Base-by-base conservation (phyloP, 2,888 invertebrate species). In the Bruchidius siliquastri region DNA sequence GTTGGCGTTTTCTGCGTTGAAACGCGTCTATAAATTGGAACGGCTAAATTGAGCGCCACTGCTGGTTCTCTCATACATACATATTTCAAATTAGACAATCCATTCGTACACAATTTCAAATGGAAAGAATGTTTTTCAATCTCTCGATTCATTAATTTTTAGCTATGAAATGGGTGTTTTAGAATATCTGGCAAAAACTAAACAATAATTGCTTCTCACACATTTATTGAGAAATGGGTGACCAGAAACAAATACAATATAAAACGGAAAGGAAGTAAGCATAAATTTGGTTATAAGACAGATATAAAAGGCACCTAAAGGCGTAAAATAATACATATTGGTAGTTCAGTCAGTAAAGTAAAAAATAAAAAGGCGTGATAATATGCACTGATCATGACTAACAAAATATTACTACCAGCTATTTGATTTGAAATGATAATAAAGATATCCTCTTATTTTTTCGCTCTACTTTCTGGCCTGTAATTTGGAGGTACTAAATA, bases 161-260 rank as follows among this genome's bases (percentile, higher is more conserved):
- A n/a, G n/a, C n/a, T n/a, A n/a, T n/a, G n/a, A n/a, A n/a, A n/a
- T n/a, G n/a, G 26, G 26, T 2, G 26, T 26, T 26, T 26, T 26
- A 8, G 26, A 26, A n/a, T n/a, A n/a, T n/a, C n/a, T n/a, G n/a
- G n/a, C n/a, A n/a, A n/a, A n/a, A n/a, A n/a, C n/a, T n/a, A 49
- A 49, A 49, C 49, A 13, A 13, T 13, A 1, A 49, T 13, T 49
- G 70, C 72, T 80, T 81, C 80, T 81, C 82, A 84, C 82, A 84
- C 84, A 84, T 85, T 85, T 85, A 85, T 84, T 84, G 82, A 83
- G 79, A 81, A 82, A 81, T 80, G 80, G 80, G 81, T 80, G 80
- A 81, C 80, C 81, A 79, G 79, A 81, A 82, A 79, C 49, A 49
- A 49, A 49, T 49, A 49, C 49, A 49, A 49, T 49, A 49, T 49